Percentiles rank a stretch among this genome's conserved stretches.
These are phyloP conservation scores for Diabrotica balteata DNA, from an alignment of 2,888 invertebrate genomes.

Conservation along the genomic window DNA sequence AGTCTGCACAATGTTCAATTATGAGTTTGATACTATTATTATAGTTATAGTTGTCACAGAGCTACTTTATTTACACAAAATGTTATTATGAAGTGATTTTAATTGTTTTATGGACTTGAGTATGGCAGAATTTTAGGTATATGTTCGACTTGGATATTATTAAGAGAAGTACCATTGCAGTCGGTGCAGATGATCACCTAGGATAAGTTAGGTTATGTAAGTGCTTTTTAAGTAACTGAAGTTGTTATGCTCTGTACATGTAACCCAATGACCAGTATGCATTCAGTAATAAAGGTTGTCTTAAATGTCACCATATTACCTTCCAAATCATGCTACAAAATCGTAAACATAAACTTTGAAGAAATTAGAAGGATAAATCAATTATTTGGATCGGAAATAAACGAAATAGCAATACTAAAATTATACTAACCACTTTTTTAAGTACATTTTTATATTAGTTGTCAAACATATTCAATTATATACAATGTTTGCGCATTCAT, in stretches of 20 bases:
- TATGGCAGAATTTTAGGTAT: slow-evolving; percentile 27
- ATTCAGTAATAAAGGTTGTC: slow-evolving; percentile 67
- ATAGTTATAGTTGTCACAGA: slow-evolving; percentile 36
- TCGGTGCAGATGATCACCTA: slow-evolving; percentile 56
- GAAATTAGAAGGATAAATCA: too few relatives aligned
- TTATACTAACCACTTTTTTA: too few relatives aligned
- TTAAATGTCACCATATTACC: slow-evolving; percentile 56
- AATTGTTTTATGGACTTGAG: slow-evolving; percentile 3
- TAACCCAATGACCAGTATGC: slow-evolving; percentile 66
- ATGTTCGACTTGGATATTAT: slow-evolving; percentile 42
- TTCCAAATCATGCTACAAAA: too few relatives aligned
- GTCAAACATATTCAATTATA: too few relatives aligned
- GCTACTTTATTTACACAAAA: slow-evolving; percentile 9
- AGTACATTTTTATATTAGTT: too few relatives aligned
- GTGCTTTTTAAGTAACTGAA: slow-evolving; percentile 62
- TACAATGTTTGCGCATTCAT: too few relatives aligned
- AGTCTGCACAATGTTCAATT: slow-evolving; percentile 29
- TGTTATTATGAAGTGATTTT: slow-evolving; percentile 11
- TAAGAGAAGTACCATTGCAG: slow-evolving; percentile 32
- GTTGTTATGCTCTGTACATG: slow-evolving; percentile 63
- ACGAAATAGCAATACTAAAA: too few relatives aligned
- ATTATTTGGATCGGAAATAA: too few relatives aligned
- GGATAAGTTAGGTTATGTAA: slow-evolving; percentile 60
- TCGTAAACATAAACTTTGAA: too few relatives aligned
- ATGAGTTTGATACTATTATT: slow-evolving; percentile 14